phyloP scores from a whole-genome alignment of 2,113 vertebrate genomes.

The Eolophus roseicapilla region DNA sequence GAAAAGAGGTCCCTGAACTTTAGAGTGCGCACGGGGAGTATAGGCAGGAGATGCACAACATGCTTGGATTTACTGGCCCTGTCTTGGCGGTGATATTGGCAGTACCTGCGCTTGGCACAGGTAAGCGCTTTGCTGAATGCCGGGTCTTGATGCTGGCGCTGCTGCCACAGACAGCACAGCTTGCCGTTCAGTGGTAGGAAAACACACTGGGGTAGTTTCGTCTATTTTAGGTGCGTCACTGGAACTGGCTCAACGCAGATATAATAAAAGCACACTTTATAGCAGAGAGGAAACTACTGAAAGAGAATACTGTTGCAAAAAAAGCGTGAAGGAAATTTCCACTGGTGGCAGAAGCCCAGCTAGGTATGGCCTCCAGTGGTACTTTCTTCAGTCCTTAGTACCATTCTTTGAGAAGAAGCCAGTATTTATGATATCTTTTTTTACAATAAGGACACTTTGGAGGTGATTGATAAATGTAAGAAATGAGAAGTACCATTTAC shows the following conservation, averaged over 20 bases:
- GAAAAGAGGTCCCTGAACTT: neutral
- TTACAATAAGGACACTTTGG: neutral
- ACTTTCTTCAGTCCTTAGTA: neutral
- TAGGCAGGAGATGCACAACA: neutral
- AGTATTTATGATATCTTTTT: neutral
- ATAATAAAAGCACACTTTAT: slow-evolving; percentile 44
- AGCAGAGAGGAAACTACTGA: slow-evolving; percentile 33
- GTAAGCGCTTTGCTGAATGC: neutral
- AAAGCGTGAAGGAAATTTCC: slow-evolving; percentile 59
- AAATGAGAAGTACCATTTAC: neutral
- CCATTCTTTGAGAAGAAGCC: neutral
- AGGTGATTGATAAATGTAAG: neutral
- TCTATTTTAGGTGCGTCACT: slow-evolving; percentile 58
- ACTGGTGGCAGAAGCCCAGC: neutral
- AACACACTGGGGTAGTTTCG: slow-evolving; percentile 21
- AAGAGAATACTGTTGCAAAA: slow-evolving; percentile 58
- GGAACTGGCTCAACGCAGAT: slow-evolving; percentile 6
- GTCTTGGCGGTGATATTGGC: neutral
- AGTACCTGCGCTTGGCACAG: slow-evolving; percentile 16
- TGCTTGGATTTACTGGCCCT: neutral
- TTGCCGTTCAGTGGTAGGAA: neutral
- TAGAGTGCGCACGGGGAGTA: neutral
- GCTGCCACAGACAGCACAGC: neutral
- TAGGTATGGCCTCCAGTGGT: neutral
- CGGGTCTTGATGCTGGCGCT: neutral